Evolutionary conservation across 2,888 invertebrate species (phyloP), one percentile per base, ranked within the genome.

Genomic region (Osmoderma eremita): DNA sequence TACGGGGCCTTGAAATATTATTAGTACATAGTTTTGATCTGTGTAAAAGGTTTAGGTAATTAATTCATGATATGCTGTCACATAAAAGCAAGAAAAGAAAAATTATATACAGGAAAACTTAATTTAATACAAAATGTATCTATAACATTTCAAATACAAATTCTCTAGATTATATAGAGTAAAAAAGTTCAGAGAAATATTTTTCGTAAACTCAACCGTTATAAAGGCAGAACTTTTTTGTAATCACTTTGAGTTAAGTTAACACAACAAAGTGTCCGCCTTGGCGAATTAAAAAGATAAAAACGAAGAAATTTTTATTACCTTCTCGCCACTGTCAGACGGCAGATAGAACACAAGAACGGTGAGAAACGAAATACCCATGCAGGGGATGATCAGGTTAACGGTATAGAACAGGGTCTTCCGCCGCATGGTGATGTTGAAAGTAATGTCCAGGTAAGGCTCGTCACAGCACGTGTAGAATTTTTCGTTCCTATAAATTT

Each of bases 251-350:
- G 5, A 24, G 5, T 24, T 24, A n/a, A n/a, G n/a, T n/a, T n/a
- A n/a, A n/a, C n/a, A n/a, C n/a, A n/a, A n/a, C n/a, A n/a, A n/a
- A n/a, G n/a, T n/a, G n/a, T n/a, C n/a, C n/a, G n/a, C n/a, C n/a
- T n/a, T n/a, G n/a, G n/a, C 24, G 5, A 24, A 24, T 24, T 24
- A 4, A 10, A 10, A 10, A 2, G 10, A 30, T 2, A 1, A 30
- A 30, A 30, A 30, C 6, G 1, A 30, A 30, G 1, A 30, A 30
- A 30, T n/a, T n/a, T n/a, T 6, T 2, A 85, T 87, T 80, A 95
- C 94, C 88, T 98, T 98, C 86, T 98, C 98, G 78, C 98, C 97
- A 83, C 95, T 95, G 87, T 98, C 97, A 73, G 96, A 96, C 74
- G 97, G 98, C 82, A 98, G 86, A 84, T 97, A 97, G 88, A 97